Base-by-base conservation (phyloP, 2,888 invertebrate species). In the Timema podura region DNA sequence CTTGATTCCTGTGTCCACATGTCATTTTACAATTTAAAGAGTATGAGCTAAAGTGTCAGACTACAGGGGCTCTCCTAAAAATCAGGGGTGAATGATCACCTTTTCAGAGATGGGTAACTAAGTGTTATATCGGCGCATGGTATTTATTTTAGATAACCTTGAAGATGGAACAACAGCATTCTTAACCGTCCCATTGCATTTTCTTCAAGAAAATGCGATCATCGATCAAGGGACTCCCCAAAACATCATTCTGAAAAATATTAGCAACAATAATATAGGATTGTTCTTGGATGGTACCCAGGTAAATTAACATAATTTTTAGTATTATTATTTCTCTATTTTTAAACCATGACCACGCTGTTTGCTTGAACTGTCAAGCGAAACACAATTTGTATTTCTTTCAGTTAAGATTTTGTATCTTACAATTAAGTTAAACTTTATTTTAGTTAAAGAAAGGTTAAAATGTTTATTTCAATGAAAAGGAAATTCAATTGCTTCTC, bases 141-240 rank as follows among this genome's bases (percentile, higher is more conserved):
- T n/a, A 67, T 66, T 11, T 69, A 10, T 70, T 67, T 9, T 49
- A 64, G 51, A 61, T 48, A 47, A 68, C 10, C 48, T 71, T 48
- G 67, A 67, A 46, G 71, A 73, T 47, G 59, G 67, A 45, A 57
- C 65, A 10, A 69, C 74, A 65, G 57, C 65, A 46, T 72, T 68
- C 47, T 59, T 74, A n/a, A 71, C 74, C 11, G 49, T 74, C 45
- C 74, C 74, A 11, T 54, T 74, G 11, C 73, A 73, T 7, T 68
- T 74, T 10, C 57, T 74, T 6, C 72, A 70, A 68, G 72, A 74
- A 64, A 48, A 57, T 16, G 51, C 69, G 8, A 45, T 70, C 5
- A 54, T 71, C 64, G 74, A 72, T 9, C 67, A 65, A 57, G 71
- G 68, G 45, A 51, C 49, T 5, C 7, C 69, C 48, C 71, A 71